Base-by-base conservation (phyloP, 2,888 invertebrate genomes). In the Lacanobia wlatinum region DNA sequence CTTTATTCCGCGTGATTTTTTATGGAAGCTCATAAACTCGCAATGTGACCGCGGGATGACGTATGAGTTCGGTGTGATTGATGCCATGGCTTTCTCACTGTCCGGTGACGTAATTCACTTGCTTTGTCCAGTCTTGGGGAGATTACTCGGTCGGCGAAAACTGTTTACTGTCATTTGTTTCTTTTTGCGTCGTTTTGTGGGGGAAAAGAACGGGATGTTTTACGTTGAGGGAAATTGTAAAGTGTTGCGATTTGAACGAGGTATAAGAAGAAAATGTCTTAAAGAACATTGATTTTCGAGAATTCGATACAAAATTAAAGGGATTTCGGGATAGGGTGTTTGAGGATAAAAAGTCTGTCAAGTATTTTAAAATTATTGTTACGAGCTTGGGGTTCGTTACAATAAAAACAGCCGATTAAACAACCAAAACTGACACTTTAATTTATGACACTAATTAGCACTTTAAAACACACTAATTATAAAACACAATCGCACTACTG, bases 1-100 rank as follows among this genome's bases (percentile, higher is more conserved):
- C 73, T 77, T 84, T 84, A 82, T 80, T 77, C 59, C 58, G 58
- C 58, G 58, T 59, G 66, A 80, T 82, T 82, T 84, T 82, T 82
- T 82, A 83, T 75, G 78, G 64, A 10, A 70, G 56, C 78, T 78
- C 78, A 83, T 84, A 82, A 84, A 74, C 63, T 58, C 53, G 62
- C 74, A 68, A 66, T 84, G 74, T 78, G 83, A 73, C 77, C 81
- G 56, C 70, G 8, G 14, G 56, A 67, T 84, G 82, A 82, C 82
- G 82, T 67, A 79, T 80, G 80, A 59, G 74, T 68, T 55, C 67
- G 50, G 46, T 60, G 70, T 82, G 82, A 82, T 82, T 73, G 82
- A 82, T 82, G 82, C 43, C 53, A 12, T n/a, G 48, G 59, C 53
- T 84, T 70, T 52, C 69, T 77, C 77, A 81, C 70, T 73, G 84